Evolutionary conservation across 2,113 vertebrate species (phyloP), one percentile per base, ranked within the genome.

Genomic region (Calonectris borealis): DNA sequence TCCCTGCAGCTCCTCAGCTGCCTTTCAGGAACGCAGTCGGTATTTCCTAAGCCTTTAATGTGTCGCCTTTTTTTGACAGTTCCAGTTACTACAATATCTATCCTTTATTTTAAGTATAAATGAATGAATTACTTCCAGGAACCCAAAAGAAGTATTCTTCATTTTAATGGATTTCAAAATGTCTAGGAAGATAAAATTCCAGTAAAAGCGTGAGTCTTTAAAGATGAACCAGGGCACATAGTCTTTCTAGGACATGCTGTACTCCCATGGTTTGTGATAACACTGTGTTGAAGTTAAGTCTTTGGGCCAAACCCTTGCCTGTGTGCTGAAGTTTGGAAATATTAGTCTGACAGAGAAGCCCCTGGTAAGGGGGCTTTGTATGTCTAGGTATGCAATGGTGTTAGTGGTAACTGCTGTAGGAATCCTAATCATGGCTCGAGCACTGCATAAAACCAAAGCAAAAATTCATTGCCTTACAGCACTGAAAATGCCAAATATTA

Each of bases 141-240:
- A 85, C 9, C 11, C 3, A 0, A 55, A 88, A 65, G 10, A 83
- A 71, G 7, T 54, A 34, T 77, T 92, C 85, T 79, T 90, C 40
- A 62, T 90, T 93, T 94, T 86, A 92, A 70, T 75, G n/a, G 58
- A 49, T 83, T 91, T 81, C 14, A 51, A 16, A 62, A 70, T 92
- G n/a, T 86, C 55, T 91, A 34, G 19, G 62, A 83, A 94, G 82
- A 93, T 90, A 66, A 93, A 88, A 71, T 66, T 90, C 61, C 46
- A 18, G n/a, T 91, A 65, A 70, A 73, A 57, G 25, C 3, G 2
- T 7, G 32, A 68, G 27, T 38, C 62, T 93, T 80, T 93, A 54
- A 81, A 73, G 70, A 55, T 25, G 25, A 93, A 83, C 31, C 55
- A 76, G 82, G 46, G 21, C 58, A 76, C 29, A 10, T 24, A 79